Evolutionary conservation across 1,140 invertebrate genomes (phyloP).

Genomic region (Neoseiulus cucumeris): DNA sequence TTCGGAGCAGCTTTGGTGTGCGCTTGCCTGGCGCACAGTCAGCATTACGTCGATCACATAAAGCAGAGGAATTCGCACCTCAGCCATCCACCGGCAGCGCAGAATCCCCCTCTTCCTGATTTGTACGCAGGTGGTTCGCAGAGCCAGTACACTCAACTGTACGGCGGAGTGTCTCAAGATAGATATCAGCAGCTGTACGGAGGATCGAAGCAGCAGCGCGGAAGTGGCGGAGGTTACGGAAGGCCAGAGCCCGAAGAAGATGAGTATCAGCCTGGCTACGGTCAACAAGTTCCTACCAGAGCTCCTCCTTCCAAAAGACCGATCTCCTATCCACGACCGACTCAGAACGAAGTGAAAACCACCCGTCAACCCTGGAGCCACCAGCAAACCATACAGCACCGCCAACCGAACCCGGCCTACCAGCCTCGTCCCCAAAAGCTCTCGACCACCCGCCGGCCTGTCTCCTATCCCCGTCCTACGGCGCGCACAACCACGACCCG

Average conservation of each 20-base stretch:
- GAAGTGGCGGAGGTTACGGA: neutral
- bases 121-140: neutral
- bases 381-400: neutral
- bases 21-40: neutral
- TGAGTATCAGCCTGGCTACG: conserved; percentile 5
- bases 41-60: neutral
- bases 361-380: neutral
- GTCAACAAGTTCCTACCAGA: neutral
- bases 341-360: neutral
- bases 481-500: neutral
- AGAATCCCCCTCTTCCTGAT: neutral
- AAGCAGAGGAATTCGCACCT: conserved; percentile 1
- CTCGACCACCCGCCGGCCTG: neutral
- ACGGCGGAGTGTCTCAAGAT: neutral
- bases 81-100: neutral
- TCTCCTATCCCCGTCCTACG: neutral
- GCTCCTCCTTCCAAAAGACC: neutral
- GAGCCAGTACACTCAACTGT: neutral
- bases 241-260: neutral
- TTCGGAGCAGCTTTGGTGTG: neutral
- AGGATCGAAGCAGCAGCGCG: neutral
- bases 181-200: neutral
- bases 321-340: neutral
- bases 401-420: neutral
- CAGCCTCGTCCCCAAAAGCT: neutral